phyloP scores from a whole-genome alignment of 2,797 vertebrate species.

The Phalloptychus januarius region DNA sequence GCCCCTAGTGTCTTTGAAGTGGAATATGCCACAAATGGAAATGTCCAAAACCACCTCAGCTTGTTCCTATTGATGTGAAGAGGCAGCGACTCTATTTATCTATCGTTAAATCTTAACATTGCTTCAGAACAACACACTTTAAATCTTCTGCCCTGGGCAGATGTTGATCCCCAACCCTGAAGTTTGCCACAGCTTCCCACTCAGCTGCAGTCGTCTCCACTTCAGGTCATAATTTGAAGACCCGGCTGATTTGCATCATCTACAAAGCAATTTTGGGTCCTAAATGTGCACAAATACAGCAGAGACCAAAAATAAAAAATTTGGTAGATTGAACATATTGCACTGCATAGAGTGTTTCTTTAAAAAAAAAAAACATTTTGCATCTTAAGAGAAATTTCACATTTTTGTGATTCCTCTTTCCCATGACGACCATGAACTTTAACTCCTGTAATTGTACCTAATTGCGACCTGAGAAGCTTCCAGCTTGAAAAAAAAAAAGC shows the following conservation, averaged over 20 bases:
- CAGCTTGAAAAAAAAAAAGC: slow-evolving; percentile 60
- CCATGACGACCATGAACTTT: slow-evolving; percentile 63
- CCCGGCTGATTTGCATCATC: neutral
- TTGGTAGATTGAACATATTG: neutral
- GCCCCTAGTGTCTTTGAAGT: neutral
- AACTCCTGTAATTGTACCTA: slow-evolving; percentile 74
- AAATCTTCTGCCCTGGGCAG: neutral
- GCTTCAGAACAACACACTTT: neutral
- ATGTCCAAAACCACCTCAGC: neutral
- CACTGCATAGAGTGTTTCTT: neutral
- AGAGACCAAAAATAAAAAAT: neutral
- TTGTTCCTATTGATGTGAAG: neutral
- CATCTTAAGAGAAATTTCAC: slow-evolving; percentile 52
- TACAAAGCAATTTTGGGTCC: neutral
- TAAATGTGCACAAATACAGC: neutral
- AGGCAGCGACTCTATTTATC: neutral
- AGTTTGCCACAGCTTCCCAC: neutral
- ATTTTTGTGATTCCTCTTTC: slow-evolving; percentile 66
- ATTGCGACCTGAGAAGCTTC: slow-evolving; percentile 69
- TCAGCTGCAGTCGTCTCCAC: neutral
- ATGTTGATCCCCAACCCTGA: neutral
- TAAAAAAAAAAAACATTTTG: slow-evolving; percentile 16
- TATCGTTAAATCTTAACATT: neutral
- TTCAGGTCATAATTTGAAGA: neutral
- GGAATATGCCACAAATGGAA: neutral